Conservation (phyloP, 2,797 vertebrate species). For the Platalea minor region DNA sequence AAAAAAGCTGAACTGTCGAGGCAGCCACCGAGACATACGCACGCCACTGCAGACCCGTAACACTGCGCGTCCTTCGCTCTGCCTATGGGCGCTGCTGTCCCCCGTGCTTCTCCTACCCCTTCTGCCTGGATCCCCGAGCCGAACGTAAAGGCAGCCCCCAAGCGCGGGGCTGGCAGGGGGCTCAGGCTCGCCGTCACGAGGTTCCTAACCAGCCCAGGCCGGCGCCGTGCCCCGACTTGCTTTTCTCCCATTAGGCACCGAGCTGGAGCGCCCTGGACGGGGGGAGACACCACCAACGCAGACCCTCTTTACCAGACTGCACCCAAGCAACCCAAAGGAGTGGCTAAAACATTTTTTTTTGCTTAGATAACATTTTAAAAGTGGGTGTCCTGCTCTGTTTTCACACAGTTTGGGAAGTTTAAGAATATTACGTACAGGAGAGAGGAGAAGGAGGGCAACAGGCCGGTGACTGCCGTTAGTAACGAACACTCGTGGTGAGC, state of each 20-base stretch:
- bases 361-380: rapidly evolving
- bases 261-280: background rate
- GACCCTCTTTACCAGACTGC: rapidly evolving
- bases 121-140: rapidly evolving
- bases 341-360: too few species aligned
- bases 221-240: rapidly evolving
- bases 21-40: background rate
- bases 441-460: background rate
- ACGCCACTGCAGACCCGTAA: rapidly evolving
- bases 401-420: background rate
- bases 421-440: rapidly evolving
- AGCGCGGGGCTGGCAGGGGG: rapidly evolving
- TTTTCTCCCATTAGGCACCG: rapidly evolving
- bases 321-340: background rate
- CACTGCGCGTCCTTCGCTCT: rapidly evolving
- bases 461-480: rapidly evolving
- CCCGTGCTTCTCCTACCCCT: rapidly evolving
- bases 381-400: background rate
- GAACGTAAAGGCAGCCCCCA: background rate
- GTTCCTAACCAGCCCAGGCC: background rate
- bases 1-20: background rate
- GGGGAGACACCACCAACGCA: rapidly evolving
- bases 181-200: rapidly evolving
- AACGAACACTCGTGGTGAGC: rapidly evolving
- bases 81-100: rapidly evolving